Conservation (phyloP, 2,113 vertebrate species). For the Microtus oregoni region DNA sequence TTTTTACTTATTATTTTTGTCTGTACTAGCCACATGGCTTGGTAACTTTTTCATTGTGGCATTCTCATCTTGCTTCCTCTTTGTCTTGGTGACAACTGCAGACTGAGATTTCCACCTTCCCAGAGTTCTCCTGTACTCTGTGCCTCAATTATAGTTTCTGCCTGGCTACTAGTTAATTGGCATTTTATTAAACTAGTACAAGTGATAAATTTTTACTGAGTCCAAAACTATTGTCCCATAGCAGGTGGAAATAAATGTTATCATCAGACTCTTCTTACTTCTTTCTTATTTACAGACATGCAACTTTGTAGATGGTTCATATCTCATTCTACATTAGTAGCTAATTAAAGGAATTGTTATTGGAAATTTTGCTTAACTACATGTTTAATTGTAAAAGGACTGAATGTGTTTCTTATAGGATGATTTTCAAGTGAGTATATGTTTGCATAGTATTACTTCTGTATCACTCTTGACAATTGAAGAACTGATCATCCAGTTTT, state of each 20-base stretch:
- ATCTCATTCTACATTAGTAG: neutral
- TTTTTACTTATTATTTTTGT: too few relatives aligned
- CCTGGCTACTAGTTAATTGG: too few relatives aligned
- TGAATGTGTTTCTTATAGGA: neutral
- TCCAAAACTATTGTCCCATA: too few relatives aligned
- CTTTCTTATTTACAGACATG: neutral
- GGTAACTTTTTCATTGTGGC: too few relatives aligned
- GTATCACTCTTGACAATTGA: neutral
- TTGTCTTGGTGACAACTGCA: too few relatives aligned
- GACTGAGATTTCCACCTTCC: too few relatives aligned
- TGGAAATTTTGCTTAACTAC: neutral
- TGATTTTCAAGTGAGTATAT: neutral
- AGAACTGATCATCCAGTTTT: neutral
- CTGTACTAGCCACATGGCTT: too few relatives aligned
- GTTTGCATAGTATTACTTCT: constrained; percentile 5
- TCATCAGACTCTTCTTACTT: neutral
- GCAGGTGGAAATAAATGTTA: neutral
- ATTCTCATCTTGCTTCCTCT: too few relatives aligned
- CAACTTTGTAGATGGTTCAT: neutral
- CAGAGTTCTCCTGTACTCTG: too few relatives aligned
- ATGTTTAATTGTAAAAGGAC: neutral
- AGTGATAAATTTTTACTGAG: too few relatives aligned
- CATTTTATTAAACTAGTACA: too few relatives aligned
- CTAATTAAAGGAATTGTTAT: neutral
- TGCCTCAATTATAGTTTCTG: too few relatives aligned